Conservation (phyloP, 2,888 invertebrate species). For the Actias luna region DNA sequence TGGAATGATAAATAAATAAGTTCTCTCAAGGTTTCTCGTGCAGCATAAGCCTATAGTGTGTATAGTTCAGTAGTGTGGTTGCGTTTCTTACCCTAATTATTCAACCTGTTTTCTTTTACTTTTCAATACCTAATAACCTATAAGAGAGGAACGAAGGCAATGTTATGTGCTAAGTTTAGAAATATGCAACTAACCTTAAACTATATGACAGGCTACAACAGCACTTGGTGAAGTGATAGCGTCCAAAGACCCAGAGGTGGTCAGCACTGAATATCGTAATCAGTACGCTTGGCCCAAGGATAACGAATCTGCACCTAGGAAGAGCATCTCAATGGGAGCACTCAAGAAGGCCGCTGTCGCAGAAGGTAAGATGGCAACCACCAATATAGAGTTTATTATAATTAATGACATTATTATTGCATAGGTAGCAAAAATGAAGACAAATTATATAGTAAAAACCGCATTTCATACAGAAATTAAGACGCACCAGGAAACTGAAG, state of each 20-base stretch:
- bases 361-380: slow-evolving; percentile 78
- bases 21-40: no score
- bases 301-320: slow-evolving; percentile 84
- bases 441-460: no score
- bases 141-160: no score
- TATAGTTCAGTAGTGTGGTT: no score
- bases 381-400: not conserved
- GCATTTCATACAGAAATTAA: no score
- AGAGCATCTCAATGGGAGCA: slow-evolving; percentile 94
- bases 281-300: slow-evolving; percentile 94
- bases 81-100: no score
- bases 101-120: no score
- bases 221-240: slow-evolving; percentile 87
- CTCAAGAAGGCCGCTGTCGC: slow-evolving; percentile 86
- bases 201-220: slow-evolving; percentile 72
- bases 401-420: not conserved
- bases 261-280: slow-evolving; percentile 91
- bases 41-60: no score
- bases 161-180: not conserved
- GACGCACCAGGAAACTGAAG: no score
- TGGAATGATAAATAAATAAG: no score
- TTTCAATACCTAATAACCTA: no score
- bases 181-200: not conserved
- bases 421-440: not conserved
- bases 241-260: slow-evolving; percentile 63